Evolutionary conservation across 2,888 invertebrate genomes (phyloP).

Genomic region (Xestia c-nigrum): DNA sequence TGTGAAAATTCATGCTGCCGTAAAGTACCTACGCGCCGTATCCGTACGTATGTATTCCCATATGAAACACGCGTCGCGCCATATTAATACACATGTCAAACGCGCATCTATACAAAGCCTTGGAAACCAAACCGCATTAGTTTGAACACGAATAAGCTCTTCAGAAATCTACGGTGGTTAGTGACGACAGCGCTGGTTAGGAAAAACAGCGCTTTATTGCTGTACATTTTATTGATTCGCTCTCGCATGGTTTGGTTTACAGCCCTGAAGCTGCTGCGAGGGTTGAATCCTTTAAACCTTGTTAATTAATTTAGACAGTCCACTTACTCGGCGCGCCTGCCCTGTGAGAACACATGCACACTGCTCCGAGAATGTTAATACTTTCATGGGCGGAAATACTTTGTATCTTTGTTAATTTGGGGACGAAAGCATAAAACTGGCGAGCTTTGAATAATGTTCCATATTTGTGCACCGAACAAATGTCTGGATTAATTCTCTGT

Average conservation of each 20-base stretch:
- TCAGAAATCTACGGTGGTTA: slow-evolving; percentile 82
- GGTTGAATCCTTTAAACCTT: slow-evolving; percentile 77
- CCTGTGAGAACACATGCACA: slow-evolving; percentile 80
- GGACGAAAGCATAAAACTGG: slow-evolving; percentile 75
- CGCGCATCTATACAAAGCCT: slow-evolving; percentile 77
- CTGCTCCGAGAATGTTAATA: slow-evolving; percentile 77
- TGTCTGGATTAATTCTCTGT: slow-evolving; percentile 75
- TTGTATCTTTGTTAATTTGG: slow-evolving; percentile 81
- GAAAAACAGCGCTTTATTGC: slow-evolving; percentile 79
- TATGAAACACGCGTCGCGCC: slow-evolving; percentile 44
- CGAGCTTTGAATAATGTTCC: slow-evolving; percentile 72
- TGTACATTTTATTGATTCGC: slow-evolving; percentile 73
- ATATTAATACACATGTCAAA: slow-evolving; percentile 75
- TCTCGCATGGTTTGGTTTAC: slow-evolving; percentile 70
- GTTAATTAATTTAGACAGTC: slow-evolving; percentile 89
- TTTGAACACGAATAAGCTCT: slow-evolving; percentile 88
- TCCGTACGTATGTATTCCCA: slow-evolving; percentile 45
- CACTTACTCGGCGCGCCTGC: slow-evolving; percentile 81
- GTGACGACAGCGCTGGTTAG: slow-evolving; percentile 77
- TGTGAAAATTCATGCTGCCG: slow-evolving; percentile 38
- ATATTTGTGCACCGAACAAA: slow-evolving; percentile 71
- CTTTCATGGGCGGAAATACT: slow-evolving; percentile 82
- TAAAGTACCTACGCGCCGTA: slow-evolving; percentile 26
- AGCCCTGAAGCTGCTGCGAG: slow-evolving; percentile 80
- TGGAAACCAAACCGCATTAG: slow-evolving; percentile 84